Base-by-base conservation (phyloP, 2,888 invertebrate species). In the Dryobotodes eremita region DNA sequence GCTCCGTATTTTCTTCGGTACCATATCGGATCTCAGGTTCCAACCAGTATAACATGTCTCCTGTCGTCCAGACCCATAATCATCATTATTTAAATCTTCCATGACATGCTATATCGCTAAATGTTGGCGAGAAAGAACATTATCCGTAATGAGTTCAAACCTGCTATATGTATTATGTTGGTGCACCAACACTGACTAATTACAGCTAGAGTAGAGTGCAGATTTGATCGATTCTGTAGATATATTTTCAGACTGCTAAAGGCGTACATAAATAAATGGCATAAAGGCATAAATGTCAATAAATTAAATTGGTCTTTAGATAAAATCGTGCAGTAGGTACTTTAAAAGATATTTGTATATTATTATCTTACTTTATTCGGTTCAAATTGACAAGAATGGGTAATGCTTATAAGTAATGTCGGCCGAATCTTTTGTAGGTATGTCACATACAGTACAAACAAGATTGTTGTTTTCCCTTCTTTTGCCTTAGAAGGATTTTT, bases 131-230 rank as follows among this genome's bases (percentile, higher is more conserved):
- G 88, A 82, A 64, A 65, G 57, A 59, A 79, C 50, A 87, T 84
- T 81, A 87, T 73, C 20, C 23, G 20, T 88, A 87, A 89, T 88
- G 68, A 80, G 80, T 79, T 72, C 61, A 70, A 72, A 69, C 26
- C 66, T 59, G 61, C 59, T 53, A 79, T 65, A 77, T n/a, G n/a
- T 82, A n/a, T 71, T 17, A 57, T 55, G 72, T 83, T 75, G 57
- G 65, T 69, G 10, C 50, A 61, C 74, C 75, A 55, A 79, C 75
- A 76, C 66, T 64, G 42, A 70, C 59, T 73, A 71, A 79, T 79
- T 79, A 36, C 31, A 7, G 36, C 23, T 61, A 48, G 7, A 61
- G 74, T 68, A 61, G 74, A 2, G 8, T 79, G 61, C 55, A 83
- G 73, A 83, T 62, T 73, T 26, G 53, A 46, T 64, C 15, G 42